These are phyloP conservation scores for Danio jaintianensis DNA, from an alignment of 2,797 vertebrate genomes.

Conservation along the genomic window DNA sequence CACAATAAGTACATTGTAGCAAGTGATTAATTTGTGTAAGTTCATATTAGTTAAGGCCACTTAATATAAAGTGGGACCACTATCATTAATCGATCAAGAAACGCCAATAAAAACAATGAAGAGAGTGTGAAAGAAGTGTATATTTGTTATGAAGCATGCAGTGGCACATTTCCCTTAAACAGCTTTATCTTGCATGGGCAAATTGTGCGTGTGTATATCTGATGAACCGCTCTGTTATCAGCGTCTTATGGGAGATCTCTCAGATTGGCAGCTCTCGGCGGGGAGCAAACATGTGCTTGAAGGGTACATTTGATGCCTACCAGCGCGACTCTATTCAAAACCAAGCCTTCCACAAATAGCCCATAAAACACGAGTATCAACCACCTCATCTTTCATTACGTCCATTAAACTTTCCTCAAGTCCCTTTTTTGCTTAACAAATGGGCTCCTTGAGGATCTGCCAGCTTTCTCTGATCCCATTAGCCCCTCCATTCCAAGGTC, in stretches of 20 bases:
- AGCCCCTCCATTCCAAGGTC: slow-evolving; percentile 41
- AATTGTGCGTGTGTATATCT: slow-evolving; percentile 22
- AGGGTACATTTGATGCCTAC: slow-evolving; percentile 22
- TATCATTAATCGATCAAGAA: too few species aligned
- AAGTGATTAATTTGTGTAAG: too few species aligned
- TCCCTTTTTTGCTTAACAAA: slow-evolving; percentile 46
- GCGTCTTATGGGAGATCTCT: slow-evolving; percentile 57
- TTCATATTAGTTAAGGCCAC: too few species aligned
- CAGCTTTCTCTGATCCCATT: slow-evolving; percentile 45
- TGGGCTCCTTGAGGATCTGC: slow-evolving; percentile 40
- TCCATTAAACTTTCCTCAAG: slow-evolving; percentile 36
- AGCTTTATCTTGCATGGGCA: slow-evolving; percentile 21
- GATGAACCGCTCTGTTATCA: slow-evolving; percentile 65
- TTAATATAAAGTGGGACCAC: too few species aligned
- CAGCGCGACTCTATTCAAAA: slow-evolving; percentile 25
- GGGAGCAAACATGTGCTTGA: slow-evolving; percentile 43
- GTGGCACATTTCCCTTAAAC: neutral
- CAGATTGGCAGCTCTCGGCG: slow-evolving; percentile 58
- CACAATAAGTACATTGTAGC: too few species aligned
- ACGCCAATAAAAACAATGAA: neutral
- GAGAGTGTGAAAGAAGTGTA: neutral
- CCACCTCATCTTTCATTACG: slow-evolving; percentile 34
- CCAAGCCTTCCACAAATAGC: slow-evolving; percentile 22
- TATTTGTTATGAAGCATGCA: neutral
- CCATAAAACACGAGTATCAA: neutral